Percentiles rank a stretch among this genome's conserved stretches.
These are phyloP conservation scores for Meriones psammophilus DNA, from an alignment of 2,797 vertebrate genomes.

Conservation along the genomic window DNA sequence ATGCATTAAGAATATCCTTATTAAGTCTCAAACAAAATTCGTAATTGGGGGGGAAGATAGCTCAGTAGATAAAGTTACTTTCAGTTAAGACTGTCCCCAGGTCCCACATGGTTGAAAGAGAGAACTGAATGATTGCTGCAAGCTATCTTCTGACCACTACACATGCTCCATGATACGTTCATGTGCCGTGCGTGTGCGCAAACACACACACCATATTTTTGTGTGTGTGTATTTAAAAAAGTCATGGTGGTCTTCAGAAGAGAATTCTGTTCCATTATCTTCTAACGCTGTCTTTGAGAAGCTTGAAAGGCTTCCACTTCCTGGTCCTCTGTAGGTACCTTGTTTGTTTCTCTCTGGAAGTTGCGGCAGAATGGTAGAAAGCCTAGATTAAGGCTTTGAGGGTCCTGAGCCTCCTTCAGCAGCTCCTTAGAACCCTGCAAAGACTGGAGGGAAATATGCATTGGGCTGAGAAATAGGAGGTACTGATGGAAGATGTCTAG, in stretches of 20 bases:
- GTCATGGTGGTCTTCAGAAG: neutral
- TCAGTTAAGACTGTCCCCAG: neutral
- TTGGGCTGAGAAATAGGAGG: neutral
- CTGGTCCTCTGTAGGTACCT: neutral
- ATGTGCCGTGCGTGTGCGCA: no score
- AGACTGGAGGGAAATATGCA: neutral
- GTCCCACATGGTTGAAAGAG: neutral
- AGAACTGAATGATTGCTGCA: neutral
- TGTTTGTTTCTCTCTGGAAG: neutral
- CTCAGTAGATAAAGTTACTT: neutral
- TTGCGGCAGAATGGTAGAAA: neutral
- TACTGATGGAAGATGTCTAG: neutral
- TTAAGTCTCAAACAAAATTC: slow-evolving; percentile 5
- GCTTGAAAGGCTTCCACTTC: neutral
- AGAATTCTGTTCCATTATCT: slow-evolving; percentile 5
- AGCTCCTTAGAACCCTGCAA: neutral
- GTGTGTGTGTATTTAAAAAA: neutral
- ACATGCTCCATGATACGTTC: neutral
- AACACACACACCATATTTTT: neutral
- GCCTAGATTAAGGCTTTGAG: neutral
- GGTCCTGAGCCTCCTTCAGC: neutral
- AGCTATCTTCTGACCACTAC: neutral
- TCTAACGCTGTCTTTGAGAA: slow-evolving; percentile 1
- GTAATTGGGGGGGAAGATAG: neutral
- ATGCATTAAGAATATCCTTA: slow-evolving; percentile 18